Base-by-base conservation (phyloP, 2,113 vertebrate genomes). In the Bujurquina vittata region DNA sequence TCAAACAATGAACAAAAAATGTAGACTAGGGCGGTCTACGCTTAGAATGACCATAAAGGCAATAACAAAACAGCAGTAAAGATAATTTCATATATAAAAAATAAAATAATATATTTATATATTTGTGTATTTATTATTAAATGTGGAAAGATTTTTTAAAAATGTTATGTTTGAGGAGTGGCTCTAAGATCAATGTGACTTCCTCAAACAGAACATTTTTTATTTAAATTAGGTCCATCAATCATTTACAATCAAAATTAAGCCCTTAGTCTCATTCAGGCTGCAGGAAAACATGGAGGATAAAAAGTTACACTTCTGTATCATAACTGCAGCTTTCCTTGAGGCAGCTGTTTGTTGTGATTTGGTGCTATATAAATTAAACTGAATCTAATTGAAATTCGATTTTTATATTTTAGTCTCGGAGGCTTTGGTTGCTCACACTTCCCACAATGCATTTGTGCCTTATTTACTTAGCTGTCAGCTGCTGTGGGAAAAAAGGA, bases 401-500 rank as follows among this genome's bases (percentile, higher is more conserved):
- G 10, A 37, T 37, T 79, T 55, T 52, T 1, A 55, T 23, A 23
- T 56, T 43, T 81, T 10, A 61, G 15, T 63, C 35, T 56, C 12
- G 7, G 55, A 43, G 35, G 22, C 14, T 4, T 22, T 11, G 17
- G 52, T 20, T 18, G 18, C 31, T 46, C 22, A 18, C 23, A 57
- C 15, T 73, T 86, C 85, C 77, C 74, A 65, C 11, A 46, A 46
- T 77, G 73, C 78, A 63, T 2, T 59, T 77, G 26, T 73, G 49
- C 57, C 55, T n/a, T 77, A n/a, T 86, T 82, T 74, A 59, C 29
- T 43, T 54, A 22, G 40, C 26, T 29, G 7, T 78, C n/a, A 31
- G 23, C 11, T 11, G 75, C 35, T 81, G 81, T 79, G 87, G 61
- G 57, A 55, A 85, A 85, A 69, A 33, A 23, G 46, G 62, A 78